Evolutionary conservation across 2,888 invertebrate genomes (phyloP).

Genomic region (Cephus runcator): DNA sequence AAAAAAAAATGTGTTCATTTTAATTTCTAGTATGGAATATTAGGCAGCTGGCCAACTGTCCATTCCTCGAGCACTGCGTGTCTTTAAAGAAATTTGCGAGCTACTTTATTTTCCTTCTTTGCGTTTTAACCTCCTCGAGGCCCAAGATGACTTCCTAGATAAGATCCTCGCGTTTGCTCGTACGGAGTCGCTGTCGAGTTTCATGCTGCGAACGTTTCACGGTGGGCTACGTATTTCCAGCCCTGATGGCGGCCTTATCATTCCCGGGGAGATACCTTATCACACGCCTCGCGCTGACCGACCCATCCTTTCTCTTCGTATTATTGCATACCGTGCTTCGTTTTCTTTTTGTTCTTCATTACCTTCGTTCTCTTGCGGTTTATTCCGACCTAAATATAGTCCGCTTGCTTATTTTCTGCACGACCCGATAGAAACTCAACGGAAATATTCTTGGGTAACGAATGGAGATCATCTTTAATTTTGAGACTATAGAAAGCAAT

Average conservation of each 20-base stretch:
- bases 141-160: background rate
- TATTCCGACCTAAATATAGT: background rate
- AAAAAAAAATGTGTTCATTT: background rate
- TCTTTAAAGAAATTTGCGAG: background rate
- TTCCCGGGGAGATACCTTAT: constrained; percentile 2
- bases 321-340: background rate
- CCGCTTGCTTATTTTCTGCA: background rate
- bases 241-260: constrained; percentile 1
- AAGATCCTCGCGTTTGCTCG: background rate
- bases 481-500: background rate
- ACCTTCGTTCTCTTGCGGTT: background rate
- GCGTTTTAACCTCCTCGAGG: background rate
- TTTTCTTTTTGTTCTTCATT: background rate
- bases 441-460: background rate
- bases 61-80: background rate
- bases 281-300: constrained; percentile 3
- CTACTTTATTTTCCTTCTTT: background rate
- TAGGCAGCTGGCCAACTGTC: background rate
- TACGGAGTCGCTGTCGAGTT: background rate
- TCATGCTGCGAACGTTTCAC: constrained; percentile 1
- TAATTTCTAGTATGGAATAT: background rate
- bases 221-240: constrained; percentile 1
- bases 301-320: background rate
- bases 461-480: background rate
- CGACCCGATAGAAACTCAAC: background rate